These are phyloP conservation scores for Heliconius melpomene DNA, from an alignment of 1,140 invertebrate genomes.

Conservation along the genomic window DNA sequence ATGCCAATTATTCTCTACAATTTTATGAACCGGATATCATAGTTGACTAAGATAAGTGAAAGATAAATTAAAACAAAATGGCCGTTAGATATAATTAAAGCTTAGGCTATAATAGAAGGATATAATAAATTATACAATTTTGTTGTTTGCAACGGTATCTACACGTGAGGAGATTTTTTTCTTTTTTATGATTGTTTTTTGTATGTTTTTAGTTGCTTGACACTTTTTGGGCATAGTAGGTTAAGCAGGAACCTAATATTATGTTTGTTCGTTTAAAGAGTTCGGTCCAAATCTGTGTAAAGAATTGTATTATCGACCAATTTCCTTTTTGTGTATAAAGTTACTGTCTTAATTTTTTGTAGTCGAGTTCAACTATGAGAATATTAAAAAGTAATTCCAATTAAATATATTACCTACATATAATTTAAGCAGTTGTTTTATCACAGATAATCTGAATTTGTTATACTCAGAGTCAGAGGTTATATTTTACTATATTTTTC, in stretches of 20 bases:
- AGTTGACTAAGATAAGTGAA: background rate
- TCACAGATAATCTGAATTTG: too few species aligned
- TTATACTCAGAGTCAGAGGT: background rate
- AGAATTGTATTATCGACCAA: background rate
- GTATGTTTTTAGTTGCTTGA: too few species aligned
- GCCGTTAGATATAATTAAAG: background rate
- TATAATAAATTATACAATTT: background rate
- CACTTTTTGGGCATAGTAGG: too few species aligned
- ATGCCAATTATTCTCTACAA: background rate
- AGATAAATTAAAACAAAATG: constrained; percentile 1
- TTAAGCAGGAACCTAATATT: too few species aligned
- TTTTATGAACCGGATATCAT: background rate
- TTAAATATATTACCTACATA: too few species aligned
- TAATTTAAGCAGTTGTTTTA: too few species aligned
- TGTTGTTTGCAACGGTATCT: background rate
- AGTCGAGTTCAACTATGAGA: too few species aligned
- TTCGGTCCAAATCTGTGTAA: background rate
- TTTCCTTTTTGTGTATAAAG: too few species aligned
- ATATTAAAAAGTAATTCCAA: too few species aligned
- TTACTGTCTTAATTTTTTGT: too few species aligned
- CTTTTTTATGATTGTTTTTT: background rate
- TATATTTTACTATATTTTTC: background rate
- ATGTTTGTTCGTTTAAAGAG: too few species aligned
- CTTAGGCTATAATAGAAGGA: background rate
- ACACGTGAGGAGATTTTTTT: background rate